Base-by-base conservation (phyloP, 2,888 invertebrate genomes). In the Torymus aiolomorphi region DNA sequence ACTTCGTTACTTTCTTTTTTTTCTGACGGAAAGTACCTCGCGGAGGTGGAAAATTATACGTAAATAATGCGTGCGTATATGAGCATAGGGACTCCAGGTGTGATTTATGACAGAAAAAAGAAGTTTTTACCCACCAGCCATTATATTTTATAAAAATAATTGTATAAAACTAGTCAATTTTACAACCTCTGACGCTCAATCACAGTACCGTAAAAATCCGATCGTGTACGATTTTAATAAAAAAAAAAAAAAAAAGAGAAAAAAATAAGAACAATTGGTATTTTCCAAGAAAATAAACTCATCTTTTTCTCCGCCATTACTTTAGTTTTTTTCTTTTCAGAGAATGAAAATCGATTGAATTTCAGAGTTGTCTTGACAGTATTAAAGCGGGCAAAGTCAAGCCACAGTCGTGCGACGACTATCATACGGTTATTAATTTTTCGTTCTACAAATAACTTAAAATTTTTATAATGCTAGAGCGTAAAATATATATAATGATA, bases 141-240 rank as follows among this genome's bases (percentile, higher is more conserved):
- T 62, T 80, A 76, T 80, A 80, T 14, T 86, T 90, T 90, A 90
- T 90, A 90, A 90, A 90, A 90, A 90, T 90, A 90, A 90, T 89
- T 90, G 88, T 90, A 90, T 90, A 90, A 90, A 90, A 90, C 89
- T 90, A 89, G 89, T 89, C 90, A 89, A 89, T 89, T 88, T 87
- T 85, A 88, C 89, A 90, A 89, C 83, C 82, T 88, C 90, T 88
- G 89, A 89, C 84, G 85, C 85, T 87, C 89, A 89, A 90, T 90
- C 90, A 88, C 88, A 83, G 83, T 86, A 85, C 84, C 80, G 76
- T 86, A 86, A 86, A 87, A 86, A 84, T 86, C 83, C 82, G 84
- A 86, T 85, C 73, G 78, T 74, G 61, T 83, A 66, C 57, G 11
- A 69, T 75, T 16, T 10, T 52, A 66, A 61, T 51, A 14, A 51